These are phyloP conservation scores for Pyrgus malvae DNA, from an alignment of 2,888 invertebrate genomes.

Conservation along the genomic window DNA sequence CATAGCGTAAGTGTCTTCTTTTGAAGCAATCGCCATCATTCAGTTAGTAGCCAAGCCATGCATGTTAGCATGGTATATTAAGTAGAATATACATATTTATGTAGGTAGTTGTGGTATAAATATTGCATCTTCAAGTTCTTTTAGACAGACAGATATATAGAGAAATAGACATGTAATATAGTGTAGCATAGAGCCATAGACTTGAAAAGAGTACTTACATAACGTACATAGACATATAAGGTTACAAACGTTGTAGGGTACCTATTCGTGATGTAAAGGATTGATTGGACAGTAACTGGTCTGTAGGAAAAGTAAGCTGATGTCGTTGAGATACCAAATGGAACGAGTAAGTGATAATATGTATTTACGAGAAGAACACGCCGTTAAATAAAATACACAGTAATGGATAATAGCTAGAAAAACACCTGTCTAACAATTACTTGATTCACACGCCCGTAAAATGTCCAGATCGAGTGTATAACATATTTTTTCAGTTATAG, in stretches of 20 bases:
- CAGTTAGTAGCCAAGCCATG: conserved; percentile 52
- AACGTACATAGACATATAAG: neutral
- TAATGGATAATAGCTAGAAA: neutral
- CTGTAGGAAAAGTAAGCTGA: neutral
- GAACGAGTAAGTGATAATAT: too few relatives aligned
- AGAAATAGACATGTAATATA: neutral
- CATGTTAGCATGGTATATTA: conserved; percentile 43
- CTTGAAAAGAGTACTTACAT: neutral
- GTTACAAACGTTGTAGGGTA: neutral
- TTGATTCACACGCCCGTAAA: neutral
- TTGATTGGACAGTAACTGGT: neutral
- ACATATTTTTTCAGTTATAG: neutral
- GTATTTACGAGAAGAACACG: too few relatives aligned
- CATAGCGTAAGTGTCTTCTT: too few relatives aligned
- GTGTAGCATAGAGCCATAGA: neutral
- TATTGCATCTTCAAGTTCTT: too few relatives aligned
- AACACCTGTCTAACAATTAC: neutral
- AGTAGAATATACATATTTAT: neutral
- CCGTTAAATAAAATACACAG: too few relatives aligned
- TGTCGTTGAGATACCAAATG: too few relatives aligned
- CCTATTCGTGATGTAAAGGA: neutral
- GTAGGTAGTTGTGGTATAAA: too few relatives aligned
- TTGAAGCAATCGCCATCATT: neutral
- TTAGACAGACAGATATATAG: too few relatives aligned
- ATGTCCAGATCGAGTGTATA: neutral